Base-by-base conservation (phyloP, 1,140 invertebrate genomes). In the Aphis craccivora region DNA sequence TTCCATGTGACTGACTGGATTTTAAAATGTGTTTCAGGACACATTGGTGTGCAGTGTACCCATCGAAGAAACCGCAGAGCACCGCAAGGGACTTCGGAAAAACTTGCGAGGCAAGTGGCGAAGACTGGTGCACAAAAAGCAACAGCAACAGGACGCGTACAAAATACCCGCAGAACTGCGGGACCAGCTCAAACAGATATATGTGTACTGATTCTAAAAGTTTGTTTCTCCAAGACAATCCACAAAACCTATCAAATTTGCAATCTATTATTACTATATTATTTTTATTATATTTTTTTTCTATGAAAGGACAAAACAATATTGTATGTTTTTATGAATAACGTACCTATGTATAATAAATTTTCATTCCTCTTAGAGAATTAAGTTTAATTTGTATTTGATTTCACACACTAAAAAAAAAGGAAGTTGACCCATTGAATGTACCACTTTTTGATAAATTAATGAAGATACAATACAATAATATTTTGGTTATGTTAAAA, bases 111-210 rank as follows among this genome's bases (percentile, higher is more conserved):
- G 97, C 94, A 97, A 97, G 94, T 98, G 97, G 96, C 97, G 97
- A 95, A 96, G 97, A 94, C 95, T 98, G 94, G 97, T 98, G 92
- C 91, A 93, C 48, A 97, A 97, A 95, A 97, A 97, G 96, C 98
- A 98, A 96, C 96, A 97, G 55, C 96, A 97, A 94, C 96, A 97
- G 95, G 97, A 98, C 94, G 96, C 97, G 93, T 97, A 97, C 96
- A 97, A 97, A 94, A 97, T 98, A 96, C 97, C 98, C 93, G 97
- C 97, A 51, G 97, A 98, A 95, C 96, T 98, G 94, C 97, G 97
- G 95, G 97, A 97, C 94, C 98, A 98, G 95, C 96, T 98, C 81
- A 98, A 98, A 95, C 97, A 97, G 95, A 98, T 98, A 94, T 98
- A 98, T 95, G 98, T 98, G 94, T 98, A 98, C 96, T 98, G 96